Conservation (phyloP, 2,113 vertebrate species). For the Callipepla squamata region DNA sequence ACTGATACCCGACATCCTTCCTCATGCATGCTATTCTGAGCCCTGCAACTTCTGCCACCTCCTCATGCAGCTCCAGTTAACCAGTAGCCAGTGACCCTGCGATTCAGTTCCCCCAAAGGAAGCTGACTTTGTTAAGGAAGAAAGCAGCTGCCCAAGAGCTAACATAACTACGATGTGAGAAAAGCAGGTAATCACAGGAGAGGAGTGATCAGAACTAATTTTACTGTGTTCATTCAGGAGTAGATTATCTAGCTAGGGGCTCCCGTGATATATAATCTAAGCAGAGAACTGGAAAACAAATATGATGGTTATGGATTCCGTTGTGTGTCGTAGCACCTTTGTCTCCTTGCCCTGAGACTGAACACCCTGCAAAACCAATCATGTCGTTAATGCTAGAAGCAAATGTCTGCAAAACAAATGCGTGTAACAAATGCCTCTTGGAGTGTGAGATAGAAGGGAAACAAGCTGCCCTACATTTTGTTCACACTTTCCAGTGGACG, state of each 20-base stretch:
- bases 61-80: not conserved
- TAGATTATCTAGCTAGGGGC: not conserved
- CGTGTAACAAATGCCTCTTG: not conserved
- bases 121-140: not conserved
- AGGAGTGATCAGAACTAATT: not conserved
- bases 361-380: not conserved
- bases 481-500: conserved; percentile 23
- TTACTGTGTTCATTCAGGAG: not conserved
- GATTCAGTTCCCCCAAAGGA: not conserved
- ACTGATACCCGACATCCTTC: not conserved
- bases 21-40: not conserved
- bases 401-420: conserved; percentile 28
- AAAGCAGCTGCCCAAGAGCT: not conserved
- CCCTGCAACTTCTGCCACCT: not conserved
- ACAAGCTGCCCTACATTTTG: conserved; percentile 21
- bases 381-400: not conserved
- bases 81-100: not conserved
- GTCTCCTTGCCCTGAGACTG: not conserved
- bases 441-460: conserved; percentile 2
- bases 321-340: not conserved
- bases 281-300: not conserved
- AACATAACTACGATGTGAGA: not conserved
- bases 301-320: not conserved
- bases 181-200: not conserved
- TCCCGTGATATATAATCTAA: not conserved